phyloP scores from a whole-genome alignment of 2,797 vertebrate species.

The Phalanger gymnotis region DNA sequence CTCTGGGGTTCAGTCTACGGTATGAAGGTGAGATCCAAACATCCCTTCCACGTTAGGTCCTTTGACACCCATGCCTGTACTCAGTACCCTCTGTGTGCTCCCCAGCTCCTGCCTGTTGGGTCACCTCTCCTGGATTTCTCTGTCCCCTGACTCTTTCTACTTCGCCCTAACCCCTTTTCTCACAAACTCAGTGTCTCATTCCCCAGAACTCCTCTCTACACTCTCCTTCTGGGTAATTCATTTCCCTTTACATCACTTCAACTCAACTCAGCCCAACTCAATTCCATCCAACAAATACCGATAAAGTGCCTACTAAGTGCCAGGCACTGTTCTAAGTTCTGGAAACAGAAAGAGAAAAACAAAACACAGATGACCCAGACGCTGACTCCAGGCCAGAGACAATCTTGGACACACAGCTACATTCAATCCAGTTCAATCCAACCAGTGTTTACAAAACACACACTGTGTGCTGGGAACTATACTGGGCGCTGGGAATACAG shows the following conservation, averaged over 20 bases:
- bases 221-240: neutral
- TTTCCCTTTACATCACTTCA: neutral
- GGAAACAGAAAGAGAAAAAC: neutral
- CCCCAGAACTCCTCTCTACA: neutral
- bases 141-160: neutral
- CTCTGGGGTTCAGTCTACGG: neutral
- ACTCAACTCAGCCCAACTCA: neutral
- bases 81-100: neutral
- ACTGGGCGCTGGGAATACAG: neutral
- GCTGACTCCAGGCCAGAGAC: neutral
- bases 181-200: neutral
- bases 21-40: neutral
- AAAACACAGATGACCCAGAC: neutral
- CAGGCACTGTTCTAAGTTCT: neutral
- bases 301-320: neutral
- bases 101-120: neutral
- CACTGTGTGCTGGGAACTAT: neutral
- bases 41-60: neutral
- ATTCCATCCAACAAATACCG: neutral
- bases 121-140: neutral
- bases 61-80: neutral
- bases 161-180: neutral
- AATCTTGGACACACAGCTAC: neutral
- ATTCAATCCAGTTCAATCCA: neutral
- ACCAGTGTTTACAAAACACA: neutral